A percentile compares a stretch with the other conserved stretches of the same genome.
These are phyloP conservation scores for Trypoxylon attenuatum DNA, from an alignment of 2,888 invertebrate species.

Conservation along the genomic window DNA sequence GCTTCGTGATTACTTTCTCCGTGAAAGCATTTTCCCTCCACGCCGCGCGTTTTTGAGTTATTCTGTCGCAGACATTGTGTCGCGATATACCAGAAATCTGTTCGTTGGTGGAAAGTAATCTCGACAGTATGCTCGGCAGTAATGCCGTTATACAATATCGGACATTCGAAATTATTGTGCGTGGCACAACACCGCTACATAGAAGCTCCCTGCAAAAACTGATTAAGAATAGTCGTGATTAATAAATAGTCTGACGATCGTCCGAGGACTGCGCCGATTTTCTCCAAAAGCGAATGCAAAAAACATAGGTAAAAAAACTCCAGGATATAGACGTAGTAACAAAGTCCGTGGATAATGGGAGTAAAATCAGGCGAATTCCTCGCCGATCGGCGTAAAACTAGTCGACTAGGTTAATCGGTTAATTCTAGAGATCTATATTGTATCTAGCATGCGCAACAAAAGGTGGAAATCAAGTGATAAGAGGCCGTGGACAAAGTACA, in stretches of 20 bases:
- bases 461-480: slow-evolving; percentile 12
- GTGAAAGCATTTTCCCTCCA: neutral
- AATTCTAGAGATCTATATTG: slow-evolving; percentile 45
- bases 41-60: neutral
- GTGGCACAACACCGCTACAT: slow-evolving; percentile 58
- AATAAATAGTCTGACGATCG: slow-evolving; percentile 43
- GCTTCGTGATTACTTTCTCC: slow-evolving; percentile 9
- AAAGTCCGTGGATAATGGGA: neutral
- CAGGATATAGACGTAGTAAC: neutral
- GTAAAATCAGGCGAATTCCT: slow-evolving; percentile 14
- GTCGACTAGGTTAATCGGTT: slow-evolving; percentile 25
- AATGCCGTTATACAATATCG: slow-evolving; percentile 20
- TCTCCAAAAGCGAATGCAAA: neutral
- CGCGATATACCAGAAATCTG: too few relatives aligned
- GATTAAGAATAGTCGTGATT: slow-evolving; percentile 53
- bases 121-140: slow-evolving; percentile 13
- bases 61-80: neutral
- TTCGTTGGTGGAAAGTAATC: slow-evolving; percentile 36
- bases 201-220: slow-evolving; percentile 67
- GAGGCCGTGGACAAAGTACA: neutral
- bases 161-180: slow-evolving; percentile 49
- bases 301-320: neutral
- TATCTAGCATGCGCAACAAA: slow-evolving; percentile 48
- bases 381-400: slow-evolving; percentile 24
- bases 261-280: slow-evolving; percentile 28